A percentile compares a stretch with the other conserved stretches of the same genome.
These are phyloP conservation scores for Semicossyphus pulcher DNA, from an alignment of 2,113 vertebrate species.

Conservation along the genomic window DNA sequence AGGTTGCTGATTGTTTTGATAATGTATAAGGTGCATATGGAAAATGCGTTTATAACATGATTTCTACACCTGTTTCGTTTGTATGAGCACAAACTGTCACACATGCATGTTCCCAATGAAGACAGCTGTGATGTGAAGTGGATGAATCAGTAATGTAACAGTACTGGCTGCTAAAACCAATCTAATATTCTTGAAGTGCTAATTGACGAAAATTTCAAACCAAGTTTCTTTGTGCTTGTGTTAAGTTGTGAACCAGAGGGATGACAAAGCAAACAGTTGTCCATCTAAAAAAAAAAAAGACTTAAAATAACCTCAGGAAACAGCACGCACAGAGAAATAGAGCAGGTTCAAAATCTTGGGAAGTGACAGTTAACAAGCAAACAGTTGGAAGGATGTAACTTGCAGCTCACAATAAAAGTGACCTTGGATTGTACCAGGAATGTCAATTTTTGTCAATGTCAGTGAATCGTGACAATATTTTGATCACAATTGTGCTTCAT, in stretches of 20 bases:
- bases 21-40: constrained; percentile 35
- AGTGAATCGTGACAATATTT: background rate
- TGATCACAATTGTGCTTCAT: background rate
- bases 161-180: too few relatives aligned
- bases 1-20: constrained; percentile 35
- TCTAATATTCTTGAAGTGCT: too few relatives aligned
- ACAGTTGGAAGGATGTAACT: background rate
- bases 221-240: background rate
- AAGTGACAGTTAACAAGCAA: background rate
- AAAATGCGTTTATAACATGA: constrained; percentile 4
- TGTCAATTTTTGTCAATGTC: constrained; percentile 3
- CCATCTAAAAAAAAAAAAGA: background rate
- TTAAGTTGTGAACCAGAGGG: background rate
- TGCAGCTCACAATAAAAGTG: too few relatives aligned
- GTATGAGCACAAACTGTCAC: background rate
- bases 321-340: background rate
- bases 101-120: too few relatives aligned
- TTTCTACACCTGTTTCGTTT: background rate
- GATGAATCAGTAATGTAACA: too few relatives aligned
- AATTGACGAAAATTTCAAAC: constrained; percentile 1
- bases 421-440: background rate
- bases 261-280: background rate
- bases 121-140: too few relatives aligned
- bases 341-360: background rate
- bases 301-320: constrained; percentile 15